Percentiles rank a stretch among this genome's conserved stretches.
Conservation (phyloP, 2,797 vertebrate genomes). For the Sebastes ruberrimus region DNA sequence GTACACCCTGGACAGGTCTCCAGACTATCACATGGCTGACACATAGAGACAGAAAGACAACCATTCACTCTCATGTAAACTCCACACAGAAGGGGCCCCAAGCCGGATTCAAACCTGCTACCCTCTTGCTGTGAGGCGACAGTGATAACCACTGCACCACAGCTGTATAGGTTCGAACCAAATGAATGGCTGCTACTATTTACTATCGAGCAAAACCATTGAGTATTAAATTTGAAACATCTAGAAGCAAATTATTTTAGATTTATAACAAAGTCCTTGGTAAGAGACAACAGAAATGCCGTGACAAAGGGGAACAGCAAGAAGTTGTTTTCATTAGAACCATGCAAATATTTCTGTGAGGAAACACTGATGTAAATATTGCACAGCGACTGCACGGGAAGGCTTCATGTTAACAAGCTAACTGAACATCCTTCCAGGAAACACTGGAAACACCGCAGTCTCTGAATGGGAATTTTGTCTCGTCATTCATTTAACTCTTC, state of each 20-base stretch:
- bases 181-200: neutral
- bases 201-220: neutral
- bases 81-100: too few species aligned
- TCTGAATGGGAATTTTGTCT: neutral
- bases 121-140: too few species aligned
- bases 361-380: constrained; percentile 19
- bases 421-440: constrained; percentile 30
- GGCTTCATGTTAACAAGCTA: neutral
- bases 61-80: too few species aligned
- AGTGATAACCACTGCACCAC: too few species aligned
- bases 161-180: too few species aligned
- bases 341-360: constrained; percentile 3
- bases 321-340: constrained; percentile 4
- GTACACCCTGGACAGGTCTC: too few species aligned
- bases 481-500: neutral
- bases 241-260: neutral
- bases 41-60: too few species aligned
- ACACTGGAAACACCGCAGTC: neutral
- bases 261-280: neutral
- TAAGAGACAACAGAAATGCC: neutral
- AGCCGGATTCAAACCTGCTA: too few species aligned
- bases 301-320: neutral
- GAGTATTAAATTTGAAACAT: neutral
- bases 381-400: neutral
- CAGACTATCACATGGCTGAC: too few species aligned